Conservation (phyloP, 1,140 invertebrate genomes). For the Pogonomyrmex barbatus region DNA sequence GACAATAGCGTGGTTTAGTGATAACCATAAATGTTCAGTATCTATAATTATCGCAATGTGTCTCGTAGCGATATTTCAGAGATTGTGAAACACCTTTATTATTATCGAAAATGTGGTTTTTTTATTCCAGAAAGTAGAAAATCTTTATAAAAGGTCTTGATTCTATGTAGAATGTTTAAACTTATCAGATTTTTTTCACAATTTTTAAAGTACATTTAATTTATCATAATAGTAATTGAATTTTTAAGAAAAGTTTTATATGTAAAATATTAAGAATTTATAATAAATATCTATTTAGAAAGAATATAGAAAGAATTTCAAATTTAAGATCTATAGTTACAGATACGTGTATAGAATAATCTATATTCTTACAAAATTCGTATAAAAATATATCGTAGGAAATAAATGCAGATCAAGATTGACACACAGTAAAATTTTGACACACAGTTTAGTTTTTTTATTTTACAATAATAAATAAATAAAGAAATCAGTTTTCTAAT, state of each 20-base stretch:
- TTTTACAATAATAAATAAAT: neutral
- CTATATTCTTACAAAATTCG: no score
- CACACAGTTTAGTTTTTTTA: neutral
- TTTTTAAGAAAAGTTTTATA: neutral
- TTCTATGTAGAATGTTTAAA: neutral
- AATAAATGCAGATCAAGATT: neutral
- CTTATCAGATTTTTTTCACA: no score
- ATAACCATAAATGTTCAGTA: slow-evolving; percentile 33
- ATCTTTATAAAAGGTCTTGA: neutral
- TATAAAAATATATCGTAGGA: no score
- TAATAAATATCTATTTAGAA: neutral
- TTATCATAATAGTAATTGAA: neutral
- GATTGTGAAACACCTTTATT: neutral
- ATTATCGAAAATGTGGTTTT: neutral
- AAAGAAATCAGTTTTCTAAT: neutral
- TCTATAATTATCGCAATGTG: slow-evolving; percentile 26
- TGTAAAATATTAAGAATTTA: neutral
- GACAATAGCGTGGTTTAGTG: slow-evolving; percentile 10
- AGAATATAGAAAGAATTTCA: neutral
- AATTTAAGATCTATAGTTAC: neutral
- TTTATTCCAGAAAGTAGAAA: neutral
- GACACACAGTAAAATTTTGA: neutral
- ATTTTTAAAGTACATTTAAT: neutral
- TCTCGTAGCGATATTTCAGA: slow-evolving; percentile 32
- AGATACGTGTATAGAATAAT: neutral